Conservation (phyloP, 1,140 invertebrate genomes). For the Drosophila repletoides region DNA sequence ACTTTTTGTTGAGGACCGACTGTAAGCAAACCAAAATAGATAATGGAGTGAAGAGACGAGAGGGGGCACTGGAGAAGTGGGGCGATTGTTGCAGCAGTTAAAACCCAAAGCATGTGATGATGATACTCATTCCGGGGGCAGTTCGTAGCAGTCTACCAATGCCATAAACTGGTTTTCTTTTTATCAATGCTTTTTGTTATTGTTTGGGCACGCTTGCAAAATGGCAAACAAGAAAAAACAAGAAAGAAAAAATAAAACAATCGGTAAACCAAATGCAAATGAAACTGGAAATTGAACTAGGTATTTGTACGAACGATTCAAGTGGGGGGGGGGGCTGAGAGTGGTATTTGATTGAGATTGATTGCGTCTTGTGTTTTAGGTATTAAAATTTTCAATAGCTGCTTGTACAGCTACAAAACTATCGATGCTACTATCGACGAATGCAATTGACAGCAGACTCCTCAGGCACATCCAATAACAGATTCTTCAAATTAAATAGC, state of each 20-base stretch:
- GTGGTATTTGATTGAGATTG: slow-evolving; percentile 15
- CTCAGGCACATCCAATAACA: no score
- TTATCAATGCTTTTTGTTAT: slow-evolving; percentile 22
- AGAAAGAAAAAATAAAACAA: slow-evolving; percentile 7
- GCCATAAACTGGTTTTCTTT: slow-evolving; percentile 39
- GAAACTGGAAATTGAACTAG: slow-evolving; percentile 26
- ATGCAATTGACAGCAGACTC: no score
- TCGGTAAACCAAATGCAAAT: slow-evolving; percentile 22
- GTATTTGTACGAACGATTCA: neutral
- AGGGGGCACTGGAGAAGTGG: no score
- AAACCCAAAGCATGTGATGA: slow-evolving; percentile 17
- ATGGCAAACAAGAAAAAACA: slow-evolving; percentile 18
- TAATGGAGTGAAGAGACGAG: no score
- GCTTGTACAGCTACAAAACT: neutral
- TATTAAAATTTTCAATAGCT: slow-evolving; percentile 9
- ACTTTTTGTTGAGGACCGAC: no score
- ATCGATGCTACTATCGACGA: no score
- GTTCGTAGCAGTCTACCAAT: slow-evolving; percentile 9
- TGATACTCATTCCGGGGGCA: neutral
- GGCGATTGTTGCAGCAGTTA: no score
- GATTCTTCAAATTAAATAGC: no score
- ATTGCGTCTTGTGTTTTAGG: slow-evolving; percentile 11
- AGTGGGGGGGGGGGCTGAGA: neutral
- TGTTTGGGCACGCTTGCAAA: slow-evolving; percentile 39
- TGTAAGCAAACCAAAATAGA: no score